Evolutionary conservation across 1,140 invertebrate genomes (phyloP), one percentile per base, ranked within the genome.

Genomic region (Yoshiicerus persimilis): DNA sequence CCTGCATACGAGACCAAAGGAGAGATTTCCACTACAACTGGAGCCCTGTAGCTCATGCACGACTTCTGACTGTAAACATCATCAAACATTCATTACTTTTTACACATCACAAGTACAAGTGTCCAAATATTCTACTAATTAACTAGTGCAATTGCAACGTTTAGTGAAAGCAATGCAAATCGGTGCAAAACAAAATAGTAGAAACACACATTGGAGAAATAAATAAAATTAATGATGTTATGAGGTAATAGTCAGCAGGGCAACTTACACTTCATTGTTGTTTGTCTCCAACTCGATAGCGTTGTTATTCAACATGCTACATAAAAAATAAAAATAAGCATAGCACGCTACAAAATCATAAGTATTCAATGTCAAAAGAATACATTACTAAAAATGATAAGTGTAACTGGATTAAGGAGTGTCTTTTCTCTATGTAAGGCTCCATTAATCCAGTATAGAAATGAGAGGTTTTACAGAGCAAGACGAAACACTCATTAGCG

Each of bases 1-100:
- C 98, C 98, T 77, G 95, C 95, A 91, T 99, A 99, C 0, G 97
- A 98, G 0, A 98, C 92, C 0, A 98, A 92, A 13, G 98, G 97
- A 34, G 98, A 98, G 88, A 99, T 96, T 93, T 99, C 98, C 91
- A 96, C 95, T 47, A 95, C 93, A 66, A 97, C 94, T 70, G 95
- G 93, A 36, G 95, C 94, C 30, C 94, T 93, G 39, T 91, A 91
- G 87, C 91, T 92, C 64, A 90, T 89, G 92, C 92, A 91, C 34
- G 92, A 91, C 84, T 92, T 92, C 88, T 93, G 92, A 90, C 93
- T 94, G 91, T 10, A 47, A 38, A 80, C 5, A 8, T 13, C 32
- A 80, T 9, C 34, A 80, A 80, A 80, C 10, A 80, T 0, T n/a
- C 62, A 66, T n/a, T n/a, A n/a, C n/a, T n/a, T n/a, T n/a, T n/a